Evolutionary conservation across 2,797 vertebrate species (phyloP), one percentile per base, ranked within the genome.

Genomic region (Hephaestus fuliginosus): DNA sequence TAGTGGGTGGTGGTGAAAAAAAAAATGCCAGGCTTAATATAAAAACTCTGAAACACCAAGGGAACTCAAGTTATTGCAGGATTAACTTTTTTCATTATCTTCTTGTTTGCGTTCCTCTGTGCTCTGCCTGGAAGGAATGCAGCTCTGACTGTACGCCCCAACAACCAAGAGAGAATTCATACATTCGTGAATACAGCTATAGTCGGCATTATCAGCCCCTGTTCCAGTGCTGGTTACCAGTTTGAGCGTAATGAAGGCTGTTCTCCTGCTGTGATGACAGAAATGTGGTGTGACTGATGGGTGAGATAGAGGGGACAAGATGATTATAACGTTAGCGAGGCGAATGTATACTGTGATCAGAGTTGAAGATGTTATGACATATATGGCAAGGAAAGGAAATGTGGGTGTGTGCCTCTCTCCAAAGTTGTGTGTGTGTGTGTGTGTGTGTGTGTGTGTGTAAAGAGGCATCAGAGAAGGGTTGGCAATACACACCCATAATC

Each of bases 11-110:
- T 75, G 68, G 33, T 36, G 33, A 25, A 25, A 25, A 68, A 68
- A 88, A 82, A 81, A 85, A 74, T 78, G 74, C 70, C 82, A 78
- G 84, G 87, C 83, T 90, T 90, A 90, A 92, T 91, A 93, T 89
- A 90, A 93, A 90, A 93, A 88, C 82, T 88, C 78, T 46, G 87
- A 85, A 90, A 88, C 80, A 89, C 81, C 85, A 78, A 86, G 89
- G 89, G 90, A 92, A 90, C 82, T 72, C 72, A 86, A 89, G 90
- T 90, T 93, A 94, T 93, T 93, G 90, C 90, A 84, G 85, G 89
- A 93, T 91, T 92, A 92, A 92, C 88, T 93, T 94, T 92, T 92
- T 93, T 94, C 91, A 93, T 94, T 91, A 93, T 92, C 88, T 90
- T 86, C 86, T 84, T 90, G 90, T 93, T 93, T 93, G 92, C 80